phyloP scores from a whole-genome alignment of 2,888 invertebrate genomes.

The Lasioglossum calceatum region DNA sequence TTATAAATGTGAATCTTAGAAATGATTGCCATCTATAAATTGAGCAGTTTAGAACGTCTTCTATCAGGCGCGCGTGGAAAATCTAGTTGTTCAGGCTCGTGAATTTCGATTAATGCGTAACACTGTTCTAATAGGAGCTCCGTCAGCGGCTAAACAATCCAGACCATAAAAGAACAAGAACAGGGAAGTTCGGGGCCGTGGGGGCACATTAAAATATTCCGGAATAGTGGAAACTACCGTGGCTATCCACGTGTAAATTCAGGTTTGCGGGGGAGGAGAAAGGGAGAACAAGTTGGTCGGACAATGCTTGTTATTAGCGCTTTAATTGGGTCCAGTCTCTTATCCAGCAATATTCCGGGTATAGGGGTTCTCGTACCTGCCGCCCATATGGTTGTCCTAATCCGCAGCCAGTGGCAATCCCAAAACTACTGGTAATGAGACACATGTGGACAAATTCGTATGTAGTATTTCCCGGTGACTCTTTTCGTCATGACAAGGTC shows the following conservation, averaged over 20 bases:
- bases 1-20: background rate
- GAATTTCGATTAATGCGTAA: background rate
- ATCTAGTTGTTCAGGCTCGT: background rate
- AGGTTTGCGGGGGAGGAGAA: constrained; percentile 45
- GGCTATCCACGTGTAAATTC: constrained; percentile 46
- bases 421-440: constrained; percentile 78
- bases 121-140: background rate
- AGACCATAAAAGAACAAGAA: background rate
- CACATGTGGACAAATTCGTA: constrained; percentile 65
- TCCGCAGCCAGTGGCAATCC: constrained; percentile 81
- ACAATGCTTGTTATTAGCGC: constrained; percentile 79
- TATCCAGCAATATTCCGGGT: constrained; percentile 79
- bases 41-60: background rate
- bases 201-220: constrained; percentile 29
- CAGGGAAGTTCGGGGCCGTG: constrained; percentile 15
- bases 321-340: constrained; percentile 83
- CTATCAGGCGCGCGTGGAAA: background rate
- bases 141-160: background rate
- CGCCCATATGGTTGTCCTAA: constrained; percentile 76
- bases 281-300: constrained; percentile 43
- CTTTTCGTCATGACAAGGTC: constrained; percentile 29
- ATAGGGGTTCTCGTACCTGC: constrained; percentile 48
- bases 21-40: background rate
- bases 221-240: constrained; percentile 37
- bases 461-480: constrained; percentile 30